Evolutionary conservation across 30 jellyfish, hydroid and myxozoan species (phyloP), one percentile per base, ranked within the genome.

Genomic region (Cassiopea andromeda): DNA sequence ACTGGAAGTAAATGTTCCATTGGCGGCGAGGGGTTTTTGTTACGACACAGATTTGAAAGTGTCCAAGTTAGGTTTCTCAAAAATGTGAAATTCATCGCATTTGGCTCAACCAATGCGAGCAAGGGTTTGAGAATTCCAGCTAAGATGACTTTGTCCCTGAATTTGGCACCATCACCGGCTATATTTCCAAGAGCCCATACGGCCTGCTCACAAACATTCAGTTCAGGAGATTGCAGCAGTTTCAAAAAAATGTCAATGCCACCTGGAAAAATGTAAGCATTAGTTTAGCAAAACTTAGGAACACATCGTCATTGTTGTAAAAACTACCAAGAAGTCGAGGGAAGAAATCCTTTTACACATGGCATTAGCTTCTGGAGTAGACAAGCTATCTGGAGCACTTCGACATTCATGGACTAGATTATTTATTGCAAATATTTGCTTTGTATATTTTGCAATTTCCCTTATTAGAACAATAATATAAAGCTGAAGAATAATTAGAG

Each of bases 161-260:
- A 92, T 59, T 88, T 78, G 4, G 99, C 97, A 1, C 99, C 99
- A 82, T 96, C 99, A 66, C 99, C 99, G 18, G 99, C 98, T 16
- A 96, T 96, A 92, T 96, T 96, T 7, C 98, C 99, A 44, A 96
- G 97, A 1, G 99, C 98, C 99, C 99, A 96, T 44, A 92, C 98
- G 44, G 99, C 97, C 69, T 96, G 99, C 85, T 96, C 99, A 68
- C 97, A 86, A 1, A 96, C 98, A 60, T 92, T 89, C 50, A 82
- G 69, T 57, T 92, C 92, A 1, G 94, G 83, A 1, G 99, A 96
- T 1, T 75, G 73, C 44, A 96, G 81, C 72, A 96, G 97, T 48
- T 82, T 85, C 81, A 96, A 75, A 68, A 96, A 96, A 1, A 70
- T 64, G 16, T 80, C 97, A 15, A 96, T 97, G 16, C 98, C 99